Evolutionary conservation across 2,888 invertebrate genomes (phyloP), one percentile per base, ranked within the genome.

Genomic region (Alentia gelatinosa): DNA sequence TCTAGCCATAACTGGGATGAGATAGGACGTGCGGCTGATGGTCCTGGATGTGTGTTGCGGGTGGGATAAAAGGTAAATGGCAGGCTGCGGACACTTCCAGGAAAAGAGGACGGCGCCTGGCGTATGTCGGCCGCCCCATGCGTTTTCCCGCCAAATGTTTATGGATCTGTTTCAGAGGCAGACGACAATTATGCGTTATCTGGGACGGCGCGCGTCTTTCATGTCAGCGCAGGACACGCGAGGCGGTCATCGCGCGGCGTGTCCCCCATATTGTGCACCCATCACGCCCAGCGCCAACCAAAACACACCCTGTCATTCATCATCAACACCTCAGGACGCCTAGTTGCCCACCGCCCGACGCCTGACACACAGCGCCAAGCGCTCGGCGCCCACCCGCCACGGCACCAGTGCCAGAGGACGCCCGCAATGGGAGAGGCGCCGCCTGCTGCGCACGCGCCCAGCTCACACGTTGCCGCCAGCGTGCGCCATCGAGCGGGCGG

Each of bases 201-300:
- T 79, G 9, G 12, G 63, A 5, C 5, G 15, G 19, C 37, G 35
- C n/a, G 37, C n/a, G 37, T 79, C 79, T 79, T 79, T 79, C 79
- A 79, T 79, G 37, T 79, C 4, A 23, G 37, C 19, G 79, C 37
- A 23, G 39, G 79, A 39, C 79, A 79, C 79, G 79, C 79, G 39
- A 79, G 79, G 79, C 39, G 79, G 79, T 79, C 79, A 79, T 79
- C 79, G 79, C n/a, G 79, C 39, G 68, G 30, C 68, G 26, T 19
- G 79, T 35, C 37, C 23, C 19, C 79, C 33, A 26, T n/a, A 79
- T 79, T 79, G 79, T 79, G 37, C 26, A 5, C n/a, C n/a, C 37
- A 35, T 35, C 35, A n/a, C 37, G 79, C 79, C 19, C 15, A 5
- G 79, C 37, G 37, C 79, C 79, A 79, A 79, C 79, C 79, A 9